phyloP scores from a whole-genome alignment of 2,888 invertebrate genomes.

The Syritta pipiens region DNA sequence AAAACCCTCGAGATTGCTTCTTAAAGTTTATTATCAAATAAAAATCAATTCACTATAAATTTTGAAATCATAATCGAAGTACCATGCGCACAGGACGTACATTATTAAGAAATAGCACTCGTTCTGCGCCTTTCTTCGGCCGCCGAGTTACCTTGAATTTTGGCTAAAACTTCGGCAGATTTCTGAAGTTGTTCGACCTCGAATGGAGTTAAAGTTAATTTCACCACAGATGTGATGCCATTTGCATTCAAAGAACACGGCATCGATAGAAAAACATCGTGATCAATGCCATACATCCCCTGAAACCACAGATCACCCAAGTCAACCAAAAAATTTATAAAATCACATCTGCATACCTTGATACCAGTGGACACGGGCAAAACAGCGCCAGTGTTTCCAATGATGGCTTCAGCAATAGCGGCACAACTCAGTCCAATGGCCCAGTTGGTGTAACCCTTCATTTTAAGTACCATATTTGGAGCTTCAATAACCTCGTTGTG shows the following conservation, averaged over 20 bases:
- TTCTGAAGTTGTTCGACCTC: conserved; percentile 82
- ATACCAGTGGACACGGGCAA: conserved; percentile 86
- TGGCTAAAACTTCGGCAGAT: conserved; percentile 82
- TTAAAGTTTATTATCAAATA: too few relatives aligned
- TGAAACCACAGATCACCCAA: not conserved
- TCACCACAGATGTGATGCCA: conserved; percentile 85
- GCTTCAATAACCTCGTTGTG: conserved; percentile 88
- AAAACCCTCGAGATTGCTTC: too few relatives aligned
- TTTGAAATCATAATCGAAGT: too few relatives aligned
- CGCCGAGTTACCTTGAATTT: too few relatives aligned
- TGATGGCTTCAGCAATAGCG: conserved; percentile 83
- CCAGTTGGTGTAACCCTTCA: conserved; percentile 93
- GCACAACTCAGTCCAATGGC: conserved; percentile 88
- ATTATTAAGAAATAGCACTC: too few relatives aligned
- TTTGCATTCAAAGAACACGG: conserved; percentile 86
- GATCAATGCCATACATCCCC: conserved; percentile 84
- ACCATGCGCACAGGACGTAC: too few relatives aligned
- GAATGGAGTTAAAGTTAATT: conserved; percentile 81
- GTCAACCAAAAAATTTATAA: conserved; percentile 89
- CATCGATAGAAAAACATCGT: conserved; percentile 90
- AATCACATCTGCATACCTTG: conserved; percentile 82
- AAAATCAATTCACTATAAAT: too few relatives aligned
- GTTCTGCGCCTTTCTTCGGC: too few relatives aligned
- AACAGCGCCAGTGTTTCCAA: conserved; percentile 85
- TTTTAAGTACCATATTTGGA: conserved; percentile 87